Evolutionary conservation across 1,140 invertebrate species (phyloP).

Genomic region (Euschistus heros): DNA sequence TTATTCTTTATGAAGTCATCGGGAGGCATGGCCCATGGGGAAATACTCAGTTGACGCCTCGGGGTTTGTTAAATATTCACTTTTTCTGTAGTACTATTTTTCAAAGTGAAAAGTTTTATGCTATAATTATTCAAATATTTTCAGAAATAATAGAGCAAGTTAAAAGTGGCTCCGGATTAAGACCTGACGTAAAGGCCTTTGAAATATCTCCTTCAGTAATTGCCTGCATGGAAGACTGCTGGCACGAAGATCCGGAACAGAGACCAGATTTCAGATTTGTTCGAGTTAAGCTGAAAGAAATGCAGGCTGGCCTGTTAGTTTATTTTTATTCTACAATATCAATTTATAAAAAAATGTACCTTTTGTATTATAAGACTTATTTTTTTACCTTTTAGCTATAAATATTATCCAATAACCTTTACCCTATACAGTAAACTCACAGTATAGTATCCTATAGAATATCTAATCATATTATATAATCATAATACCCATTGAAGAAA

Average conservation of each 20-base stretch:
- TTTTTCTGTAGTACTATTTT: no score
- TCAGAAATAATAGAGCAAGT: slow-evolving; percentile 30
- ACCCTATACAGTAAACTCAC: no score
- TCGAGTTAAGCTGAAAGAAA: slow-evolving; percentile 57
- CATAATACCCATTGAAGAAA: no score
- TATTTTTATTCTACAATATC: background rate
- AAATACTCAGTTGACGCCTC: slow-evolving; percentile 42
- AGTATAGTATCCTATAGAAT: no score
- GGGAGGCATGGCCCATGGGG: slow-evolving; percentile 60
- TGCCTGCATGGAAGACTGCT: slow-evolving; percentile 60
- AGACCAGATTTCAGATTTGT: slow-evolving; percentile 59
- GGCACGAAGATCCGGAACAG: slow-evolving; percentile 61
- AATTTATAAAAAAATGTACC: no score
- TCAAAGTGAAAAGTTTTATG: no score
- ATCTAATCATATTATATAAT: no score
- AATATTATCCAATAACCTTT: no score
- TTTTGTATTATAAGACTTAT: no score
- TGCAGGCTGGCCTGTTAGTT: slow-evolving; percentile 61
- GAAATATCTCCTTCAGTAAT: slow-evolving; percentile 37
- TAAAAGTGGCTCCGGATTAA: slow-evolving; percentile 30
- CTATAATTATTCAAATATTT: background rate
- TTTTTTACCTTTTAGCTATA: no score
- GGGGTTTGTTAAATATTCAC: slow-evolving; percentile 39
- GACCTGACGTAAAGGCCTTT: slow-evolving; percentile 33
- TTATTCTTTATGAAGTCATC: slow-evolving; percentile 60